Evolutionary conservation across 2,113 vertebrate genomes (phyloP).

Genomic region (Naja naja): DNA sequence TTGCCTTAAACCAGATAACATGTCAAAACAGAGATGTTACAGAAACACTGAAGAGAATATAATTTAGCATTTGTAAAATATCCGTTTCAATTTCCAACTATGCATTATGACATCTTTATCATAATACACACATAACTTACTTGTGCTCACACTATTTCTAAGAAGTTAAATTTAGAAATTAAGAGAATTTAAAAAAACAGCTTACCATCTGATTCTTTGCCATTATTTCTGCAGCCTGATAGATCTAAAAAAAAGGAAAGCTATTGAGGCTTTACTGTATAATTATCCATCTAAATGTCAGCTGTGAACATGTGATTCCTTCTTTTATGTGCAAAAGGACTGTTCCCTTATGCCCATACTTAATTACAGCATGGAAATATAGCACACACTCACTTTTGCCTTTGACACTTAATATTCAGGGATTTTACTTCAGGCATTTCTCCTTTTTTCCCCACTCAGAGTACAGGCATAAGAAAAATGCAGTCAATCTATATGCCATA

Average conservation of each 20-base stretch:
- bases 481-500: neutral
- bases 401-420: slow-evolving; percentile 44
- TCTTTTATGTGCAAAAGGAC: slow-evolving; percentile 66
- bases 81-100: neutral
- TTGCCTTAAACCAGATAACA: neutral
- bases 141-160: neutral
- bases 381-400: slow-evolving; percentile 49
- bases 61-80: neutral
- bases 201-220: neutral
- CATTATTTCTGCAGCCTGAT: slow-evolving; percentile 25
- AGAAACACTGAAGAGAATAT: neutral
- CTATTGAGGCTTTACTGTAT: slow-evolving; percentile 49
- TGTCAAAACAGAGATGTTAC: neutral
- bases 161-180: neutral
- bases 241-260: slow-evolving; percentile 33
- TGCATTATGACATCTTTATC: neutral
- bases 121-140: neutral
- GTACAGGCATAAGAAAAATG: slow-evolving; percentile 4
- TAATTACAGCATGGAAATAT: slow-evolving; percentile 59
- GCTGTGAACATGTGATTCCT: slow-evolving; percentile 48
- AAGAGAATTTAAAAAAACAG: neutral
- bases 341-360: slow-evolving; percentile 54
- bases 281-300: slow-evolving; percentile 71
- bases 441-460: slow-evolving; percentile 8
- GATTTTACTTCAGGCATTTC: slow-evolving; percentile 41